Conservation (phyloP, 2,888 invertebrate genomes). For the Parapristionchus giblindavisi region DNA sequence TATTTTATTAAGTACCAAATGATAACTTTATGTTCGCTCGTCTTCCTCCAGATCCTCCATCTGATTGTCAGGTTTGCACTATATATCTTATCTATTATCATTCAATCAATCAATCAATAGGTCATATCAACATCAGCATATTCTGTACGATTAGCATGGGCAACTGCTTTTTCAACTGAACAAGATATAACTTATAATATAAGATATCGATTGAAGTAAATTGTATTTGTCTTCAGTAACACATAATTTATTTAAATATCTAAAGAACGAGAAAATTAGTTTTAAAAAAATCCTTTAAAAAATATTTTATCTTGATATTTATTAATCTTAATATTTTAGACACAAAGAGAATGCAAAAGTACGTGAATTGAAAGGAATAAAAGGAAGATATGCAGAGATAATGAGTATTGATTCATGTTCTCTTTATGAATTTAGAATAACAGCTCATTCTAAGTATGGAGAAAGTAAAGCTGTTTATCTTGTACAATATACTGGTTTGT, state of each 20-base stretch:
- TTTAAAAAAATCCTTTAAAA: neutral
- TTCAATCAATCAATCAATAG: conserved; percentile 38
- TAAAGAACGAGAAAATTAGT: neutral
- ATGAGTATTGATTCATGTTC: conserved; percentile 68
- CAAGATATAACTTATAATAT: conserved; percentile 57
- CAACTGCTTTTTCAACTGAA: conserved; percentile 65
- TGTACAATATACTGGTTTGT: conserved; percentile 67
- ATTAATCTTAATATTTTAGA: conserved; percentile 40
- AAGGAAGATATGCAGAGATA: conserved; percentile 61
- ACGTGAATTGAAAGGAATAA: conserved; percentile 58
- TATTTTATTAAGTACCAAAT: conserved; percentile 58
- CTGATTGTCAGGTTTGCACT: conserved; percentile 62
- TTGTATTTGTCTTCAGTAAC: neutral
- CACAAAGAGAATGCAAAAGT: conserved; percentile 58
- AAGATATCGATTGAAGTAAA: conserved; percentile 64
- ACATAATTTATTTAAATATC: neutral
- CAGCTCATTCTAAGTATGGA: conserved; percentile 66
- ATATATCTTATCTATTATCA: no score
- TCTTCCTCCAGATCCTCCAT: conserved; percentile 67
- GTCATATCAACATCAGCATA: conserved; percentile 68
- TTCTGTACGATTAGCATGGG: conserved; percentile 67
- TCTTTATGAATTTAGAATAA: conserved; percentile 66
- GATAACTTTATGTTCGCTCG: conserved; percentile 69
- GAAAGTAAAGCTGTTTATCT: conserved; percentile 67
- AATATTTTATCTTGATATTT: neutral